Evolutionary conservation across 2,888 invertebrate genomes (phyloP), one percentile per base, ranked within the genome.

Genomic region (Ophonus ardosiacus): DNA sequence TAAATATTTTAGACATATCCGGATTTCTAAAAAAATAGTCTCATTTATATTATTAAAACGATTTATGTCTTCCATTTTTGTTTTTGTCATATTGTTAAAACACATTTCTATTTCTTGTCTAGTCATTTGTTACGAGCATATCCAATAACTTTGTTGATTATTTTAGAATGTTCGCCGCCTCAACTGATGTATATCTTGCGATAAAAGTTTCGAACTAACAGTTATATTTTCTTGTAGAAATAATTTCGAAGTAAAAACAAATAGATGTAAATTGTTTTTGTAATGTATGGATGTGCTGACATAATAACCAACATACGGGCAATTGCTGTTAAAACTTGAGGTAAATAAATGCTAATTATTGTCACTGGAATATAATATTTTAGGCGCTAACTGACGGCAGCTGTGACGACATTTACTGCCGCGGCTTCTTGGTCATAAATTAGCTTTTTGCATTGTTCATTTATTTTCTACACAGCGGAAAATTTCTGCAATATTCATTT

Each of bases 341-440:
- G 71, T 71, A 71, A 17, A 18, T 71, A 71, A 71, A 71, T 71
- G 71, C 71, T 71, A 71, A 71, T 71, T 71, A 71, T 71, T 71
- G 40, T 71, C 71, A 71, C 71, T 71, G 43, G 7, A 17, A 71
- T 71, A 71, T 71, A 13, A 71, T 71, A 71, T 71, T 71, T 71
- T 18, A 71, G 71, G 71, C 40, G 71, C 71, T 43, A 71, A 71
- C 43, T 43, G 43, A 40, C 71, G 43, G 40, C 71, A 71, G 71
- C 71, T 71, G 71, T 71, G 17, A 43, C 40, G 43, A 8, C 18
- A 6, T 18, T 40, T 71, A 15, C 71, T 17, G 43, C 13, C 40
- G 18, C 24, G n/a, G 38, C 24, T 65, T 13, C 31, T 65, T 31
- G 7, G n/a, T 13, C 13, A 65, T 65, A 65, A 63, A 59, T 59